Evolutionary conservation across 2,113 vertebrate genomes (phyloP).

Genomic region (Mastomys coucha): DNA sequence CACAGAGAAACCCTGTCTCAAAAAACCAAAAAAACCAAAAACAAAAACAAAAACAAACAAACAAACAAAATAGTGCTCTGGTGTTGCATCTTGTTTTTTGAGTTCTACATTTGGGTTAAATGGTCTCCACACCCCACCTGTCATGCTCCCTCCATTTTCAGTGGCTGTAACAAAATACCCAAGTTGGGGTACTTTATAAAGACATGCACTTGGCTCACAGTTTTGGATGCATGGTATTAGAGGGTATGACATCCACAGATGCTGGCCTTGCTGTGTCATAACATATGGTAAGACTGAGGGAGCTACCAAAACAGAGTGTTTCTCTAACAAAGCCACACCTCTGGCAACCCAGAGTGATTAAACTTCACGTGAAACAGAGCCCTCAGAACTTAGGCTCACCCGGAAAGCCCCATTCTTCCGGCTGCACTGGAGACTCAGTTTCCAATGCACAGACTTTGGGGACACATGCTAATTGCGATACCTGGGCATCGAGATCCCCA

Average conservation of each 20-base stretch:
- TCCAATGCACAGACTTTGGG: background rate
- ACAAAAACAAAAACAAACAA: too few species aligned
- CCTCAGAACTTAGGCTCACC: background rate
- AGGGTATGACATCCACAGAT: background rate
- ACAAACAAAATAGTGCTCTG: too few species aligned
- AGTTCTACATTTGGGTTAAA: rapidly evolving
- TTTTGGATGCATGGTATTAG: background rate
- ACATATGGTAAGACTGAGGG: background rate
- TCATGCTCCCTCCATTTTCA: background rate
- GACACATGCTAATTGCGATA: too few species aligned
- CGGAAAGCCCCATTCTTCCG: background rate
- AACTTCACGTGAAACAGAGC: background rate
- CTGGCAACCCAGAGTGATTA: background rate
- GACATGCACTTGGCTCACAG: background rate
- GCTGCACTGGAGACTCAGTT: background rate
- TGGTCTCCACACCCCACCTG: background rate
- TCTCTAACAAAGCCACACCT: background rate
- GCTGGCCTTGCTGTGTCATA: background rate
- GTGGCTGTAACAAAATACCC: background rate
- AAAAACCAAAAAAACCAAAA: too few species aligned
- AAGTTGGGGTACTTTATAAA: background rate
- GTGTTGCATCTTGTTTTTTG: background rate
- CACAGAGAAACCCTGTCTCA: too few species aligned
- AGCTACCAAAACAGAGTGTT: background rate
- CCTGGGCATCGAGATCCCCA: background rate